Conservation (phyloP, 2,113 vertebrate species). For the Semnornis frantzii region DNA sequence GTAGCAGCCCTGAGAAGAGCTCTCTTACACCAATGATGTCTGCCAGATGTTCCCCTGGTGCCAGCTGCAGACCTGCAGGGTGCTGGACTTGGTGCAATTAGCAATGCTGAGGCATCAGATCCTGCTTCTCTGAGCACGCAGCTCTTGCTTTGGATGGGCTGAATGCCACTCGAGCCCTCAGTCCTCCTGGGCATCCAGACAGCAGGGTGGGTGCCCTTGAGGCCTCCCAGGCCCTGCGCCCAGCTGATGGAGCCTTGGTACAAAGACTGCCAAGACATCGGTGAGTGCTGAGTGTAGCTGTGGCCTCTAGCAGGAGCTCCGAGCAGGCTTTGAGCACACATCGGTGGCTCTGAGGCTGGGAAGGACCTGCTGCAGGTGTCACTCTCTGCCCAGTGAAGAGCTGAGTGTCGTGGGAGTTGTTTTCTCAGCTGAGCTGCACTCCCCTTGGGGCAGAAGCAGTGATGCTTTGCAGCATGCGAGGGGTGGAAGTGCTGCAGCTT, state of each 20-base stretch:
- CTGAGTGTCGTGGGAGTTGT: fast-evolving
- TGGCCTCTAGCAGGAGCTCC: not conserved
- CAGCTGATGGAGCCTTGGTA: not conserved
- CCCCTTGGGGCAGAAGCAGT: not conserved
- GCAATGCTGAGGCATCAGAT: not conserved
- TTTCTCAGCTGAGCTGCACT: not conserved
- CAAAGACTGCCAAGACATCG: not conserved
- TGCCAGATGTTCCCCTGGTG: not conserved
- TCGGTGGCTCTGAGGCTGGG: not conserved
- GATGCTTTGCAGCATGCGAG: not conserved
- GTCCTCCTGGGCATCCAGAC: not conserved
- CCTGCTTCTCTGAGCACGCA: not conserved
- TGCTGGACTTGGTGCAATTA: too few relatives aligned
- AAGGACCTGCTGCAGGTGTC: not conserved
- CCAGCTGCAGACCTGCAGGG: not conserved
- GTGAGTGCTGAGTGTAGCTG: not conserved
- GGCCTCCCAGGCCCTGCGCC: not conserved
- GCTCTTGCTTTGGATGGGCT: not conserved
- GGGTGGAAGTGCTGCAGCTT: not conserved
- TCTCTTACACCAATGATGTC: not conserved
- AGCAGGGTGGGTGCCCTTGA: not conserved
- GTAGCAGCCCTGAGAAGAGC: not conserved
- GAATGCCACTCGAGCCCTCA: not conserved
- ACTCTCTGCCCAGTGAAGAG: not conserved
- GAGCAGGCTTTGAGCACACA: not conserved